Base-by-base conservation (phyloP, 1,140 invertebrate genomes). In the Drosophila pallidifrons region DNA sequence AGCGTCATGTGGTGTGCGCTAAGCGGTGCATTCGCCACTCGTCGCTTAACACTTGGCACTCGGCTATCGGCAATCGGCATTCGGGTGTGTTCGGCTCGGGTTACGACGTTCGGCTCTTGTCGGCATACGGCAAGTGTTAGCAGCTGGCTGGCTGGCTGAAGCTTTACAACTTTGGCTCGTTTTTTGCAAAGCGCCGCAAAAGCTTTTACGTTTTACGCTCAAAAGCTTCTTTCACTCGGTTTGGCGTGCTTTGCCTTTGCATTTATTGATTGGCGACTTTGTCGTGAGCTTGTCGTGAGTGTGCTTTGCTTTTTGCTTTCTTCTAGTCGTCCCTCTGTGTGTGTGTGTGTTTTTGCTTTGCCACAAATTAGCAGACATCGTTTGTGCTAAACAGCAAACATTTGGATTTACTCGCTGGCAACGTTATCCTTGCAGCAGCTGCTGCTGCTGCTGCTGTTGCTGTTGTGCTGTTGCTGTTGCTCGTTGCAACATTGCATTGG, bases 171-270 rank as follows among this genome's bases (percentile, higher is more conserved):
- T 80, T 82, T 77, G 55, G 65, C 81, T 64, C 67, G 58, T 16
- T 69, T 32, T 11, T 30, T 16, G 20, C 20, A 15, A 45, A 30
- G 11, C 58, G 38, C 47, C 32, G 38, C 5, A 47, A 82, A 71
- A 83, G 81, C 81, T 85, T 85, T 85, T 86, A 85, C 81, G 82
- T 75, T 75, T 78, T 86, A 86, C 82, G 78, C 81, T 86, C 82
- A 81, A 85, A 85, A 85, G 81, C 82, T 69, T 38, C 13, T 51
- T 13, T 49, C 43, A 60, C 20, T 61, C 25, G 45, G 43, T 67
- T 79, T 25, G 20, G 20, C 20, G 52, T n/a, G 30, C 35, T 57
- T 69, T 47, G 64, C 25, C 28, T 73, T 74, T 28, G 25, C 58
- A 15, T 64, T 60, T 83, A 83, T 83, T 85, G 81, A 83, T 83